These are phyloP conservation scores for Gadopsis bispinosus DNA, from an alignment of 2,797 vertebrate species.

Conservation along the genomic window DNA sequence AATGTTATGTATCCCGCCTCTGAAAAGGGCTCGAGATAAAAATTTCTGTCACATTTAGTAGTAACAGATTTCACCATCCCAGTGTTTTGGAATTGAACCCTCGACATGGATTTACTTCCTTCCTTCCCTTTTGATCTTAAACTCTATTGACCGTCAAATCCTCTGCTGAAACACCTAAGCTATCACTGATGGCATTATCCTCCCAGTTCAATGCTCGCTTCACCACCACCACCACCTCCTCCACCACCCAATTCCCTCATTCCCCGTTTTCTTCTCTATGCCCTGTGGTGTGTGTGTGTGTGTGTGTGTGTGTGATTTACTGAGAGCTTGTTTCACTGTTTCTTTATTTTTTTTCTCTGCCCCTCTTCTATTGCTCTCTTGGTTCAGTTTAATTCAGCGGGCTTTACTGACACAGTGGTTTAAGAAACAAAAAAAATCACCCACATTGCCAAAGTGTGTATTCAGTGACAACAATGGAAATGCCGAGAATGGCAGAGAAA, in stretches of 20 bases:
- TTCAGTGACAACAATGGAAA: constrained; percentile 45
- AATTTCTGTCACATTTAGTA: constrained; percentile 23
- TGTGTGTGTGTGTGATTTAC: constrained; percentile 32
- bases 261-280: not conserved
- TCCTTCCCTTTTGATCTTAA: constrained; percentile 56
- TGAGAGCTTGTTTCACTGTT: not conserved
- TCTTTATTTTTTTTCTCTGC: not conserved
- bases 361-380: constrained; percentile 13
- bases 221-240: constrained; percentile 22
- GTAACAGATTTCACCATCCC: constrained; percentile 5
- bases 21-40: constrained; percentile 11
- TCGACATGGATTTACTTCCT: constrained; percentile 54
- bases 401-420: constrained; percentile 48
- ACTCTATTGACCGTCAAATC: constrained; percentile 52
- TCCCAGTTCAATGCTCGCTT: constrained; percentile 34
- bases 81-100: constrained; percentile 28
- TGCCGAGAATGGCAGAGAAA: constrained; percentile 31
- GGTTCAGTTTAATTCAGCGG: constrained; percentile 53
- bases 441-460: constrained; percentile 38
- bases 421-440: constrained; percentile 43
- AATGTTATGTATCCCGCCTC: not conserved
- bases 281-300: not conserved
- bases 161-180: constrained; percentile 36
- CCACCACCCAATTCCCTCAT: not conserved
- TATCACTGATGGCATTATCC: constrained; percentile 57